phyloP scores from a whole-genome alignment of 2,113 vertebrate genomes.

The Catagonus wagneri region DNA sequence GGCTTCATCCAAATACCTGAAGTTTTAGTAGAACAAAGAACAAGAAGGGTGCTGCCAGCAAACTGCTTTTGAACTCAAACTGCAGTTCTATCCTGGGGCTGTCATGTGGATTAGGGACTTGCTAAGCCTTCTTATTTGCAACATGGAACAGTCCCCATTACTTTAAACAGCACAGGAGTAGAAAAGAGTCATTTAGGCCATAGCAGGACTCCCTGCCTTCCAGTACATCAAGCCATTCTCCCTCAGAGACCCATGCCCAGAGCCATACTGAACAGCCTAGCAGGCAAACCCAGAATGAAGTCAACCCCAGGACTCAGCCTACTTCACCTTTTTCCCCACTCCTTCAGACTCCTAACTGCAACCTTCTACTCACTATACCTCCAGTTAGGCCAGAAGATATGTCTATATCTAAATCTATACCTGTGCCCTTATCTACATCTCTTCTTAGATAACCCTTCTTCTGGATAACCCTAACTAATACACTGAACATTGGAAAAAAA shows the following conservation, averaged over 20 bases:
- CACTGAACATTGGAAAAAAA: not conserved
- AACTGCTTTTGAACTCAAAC: not conserved
- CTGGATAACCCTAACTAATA: not conserved
- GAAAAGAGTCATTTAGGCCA: not conserved
- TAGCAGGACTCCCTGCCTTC: not conserved
- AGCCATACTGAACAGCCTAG: not conserved
- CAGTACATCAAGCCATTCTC: not conserved
- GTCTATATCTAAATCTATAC: not conserved
- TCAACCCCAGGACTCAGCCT: not conserved
- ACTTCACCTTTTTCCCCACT: not conserved
- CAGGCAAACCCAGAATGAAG: not conserved
- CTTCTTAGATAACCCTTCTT: not conserved
- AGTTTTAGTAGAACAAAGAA: not conserved
- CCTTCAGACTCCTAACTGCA: not conserved
- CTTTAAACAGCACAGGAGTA: not conserved
- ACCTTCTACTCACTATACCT: not conserved
- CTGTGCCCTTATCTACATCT: not conserved
- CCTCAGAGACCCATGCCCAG: not conserved
- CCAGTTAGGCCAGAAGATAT: not conserved
- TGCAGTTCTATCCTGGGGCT: not conserved
- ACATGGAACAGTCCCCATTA: not conserved
- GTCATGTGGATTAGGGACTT: not conserved
- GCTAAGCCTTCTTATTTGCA: not conserved
- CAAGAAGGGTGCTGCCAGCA: not conserved
- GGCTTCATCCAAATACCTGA: not conserved